These are phyloP conservation scores for Sigmodon hispidus DNA, from an alignment of 2,113 vertebrate genomes.

Conservation along the genomic window DNA sequence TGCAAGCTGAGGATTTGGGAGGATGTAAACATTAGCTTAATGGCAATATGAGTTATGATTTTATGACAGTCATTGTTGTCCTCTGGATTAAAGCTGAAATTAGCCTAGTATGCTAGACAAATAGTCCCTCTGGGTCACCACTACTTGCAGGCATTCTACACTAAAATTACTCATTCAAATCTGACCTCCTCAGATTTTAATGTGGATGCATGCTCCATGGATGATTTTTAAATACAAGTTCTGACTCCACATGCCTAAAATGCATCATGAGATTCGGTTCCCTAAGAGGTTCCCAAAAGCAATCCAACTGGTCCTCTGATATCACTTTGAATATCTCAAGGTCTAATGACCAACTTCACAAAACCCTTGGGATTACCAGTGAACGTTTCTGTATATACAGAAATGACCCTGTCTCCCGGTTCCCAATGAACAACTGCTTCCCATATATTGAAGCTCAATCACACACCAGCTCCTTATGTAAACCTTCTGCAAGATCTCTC, in stretches of 20 bases:
- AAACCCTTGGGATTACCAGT: not conserved
- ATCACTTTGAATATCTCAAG: not conserved
- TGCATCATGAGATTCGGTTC: not conserved
- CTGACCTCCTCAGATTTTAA: not conserved
- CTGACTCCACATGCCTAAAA: not conserved
- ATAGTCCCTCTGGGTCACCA: accelerated
- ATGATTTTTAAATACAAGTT: not conserved
- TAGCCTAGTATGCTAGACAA: not conserved
- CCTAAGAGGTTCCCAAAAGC: not conserved
- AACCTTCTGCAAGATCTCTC: not conserved
- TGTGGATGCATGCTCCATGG: accelerated
- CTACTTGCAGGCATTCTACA: accelerated
- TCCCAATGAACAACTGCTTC: not conserved
- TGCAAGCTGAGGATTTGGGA: not conserved
- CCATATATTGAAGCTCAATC: not conserved
- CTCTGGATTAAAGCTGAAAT: not conserved
- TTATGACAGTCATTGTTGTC: not conserved
- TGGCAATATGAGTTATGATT: not conserved
- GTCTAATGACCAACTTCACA: not conserved
- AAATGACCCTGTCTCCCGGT: not conserved
- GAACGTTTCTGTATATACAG: not conserved
- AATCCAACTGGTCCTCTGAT: not conserved
- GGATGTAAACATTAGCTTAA: not conserved
- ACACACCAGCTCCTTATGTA: not conserved
- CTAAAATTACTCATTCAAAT: not conserved